These are phyloP conservation scores for Arctocebus calabarensis DNA, from an alignment of 2,797 vertebrate genomes.

Conservation along the genomic window DNA sequence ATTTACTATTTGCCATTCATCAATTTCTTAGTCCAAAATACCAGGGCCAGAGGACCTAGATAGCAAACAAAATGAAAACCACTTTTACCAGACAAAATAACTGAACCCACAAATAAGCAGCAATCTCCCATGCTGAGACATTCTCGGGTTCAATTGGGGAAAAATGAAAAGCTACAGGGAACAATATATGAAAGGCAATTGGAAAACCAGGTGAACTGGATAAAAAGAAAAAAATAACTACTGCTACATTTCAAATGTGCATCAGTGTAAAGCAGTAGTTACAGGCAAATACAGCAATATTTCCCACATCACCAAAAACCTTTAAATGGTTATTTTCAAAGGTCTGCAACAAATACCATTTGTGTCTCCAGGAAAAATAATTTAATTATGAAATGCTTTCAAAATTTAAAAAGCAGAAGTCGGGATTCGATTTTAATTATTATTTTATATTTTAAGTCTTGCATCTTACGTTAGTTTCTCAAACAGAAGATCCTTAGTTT, in stretches of 20 bases:
- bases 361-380: not conserved
- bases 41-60: not conserved
- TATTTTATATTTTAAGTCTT: not conserved
- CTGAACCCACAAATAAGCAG: slow-evolving; percentile 70
- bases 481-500: not conserved
- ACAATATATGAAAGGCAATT: slow-evolving; percentile 70
- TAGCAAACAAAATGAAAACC: slow-evolving; percentile 48
- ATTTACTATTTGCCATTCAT: not conserved
- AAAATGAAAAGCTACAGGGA: slow-evolving; percentile 73
- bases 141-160: slow-evolving; percentile 52
- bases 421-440: not conserved
- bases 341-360: not conserved
- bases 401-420: not conserved
- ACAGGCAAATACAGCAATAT: not conserved
- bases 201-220: slow-evolving; percentile 62
- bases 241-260: not conserved
- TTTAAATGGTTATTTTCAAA: not conserved
- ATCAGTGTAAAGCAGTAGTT: not conserved
- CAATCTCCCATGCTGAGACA: slow-evolving; percentile 53
- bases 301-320: not conserved
- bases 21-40: slow-evolving; percentile 3
- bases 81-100: slow-evolving; percentile 38
- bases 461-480: not conserved
- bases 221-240: slow-evolving; percentile 47
- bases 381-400: not conserved